Conservation (phyloP, 2,888 invertebrate species). For the Drosophila mimetica region DNA sequence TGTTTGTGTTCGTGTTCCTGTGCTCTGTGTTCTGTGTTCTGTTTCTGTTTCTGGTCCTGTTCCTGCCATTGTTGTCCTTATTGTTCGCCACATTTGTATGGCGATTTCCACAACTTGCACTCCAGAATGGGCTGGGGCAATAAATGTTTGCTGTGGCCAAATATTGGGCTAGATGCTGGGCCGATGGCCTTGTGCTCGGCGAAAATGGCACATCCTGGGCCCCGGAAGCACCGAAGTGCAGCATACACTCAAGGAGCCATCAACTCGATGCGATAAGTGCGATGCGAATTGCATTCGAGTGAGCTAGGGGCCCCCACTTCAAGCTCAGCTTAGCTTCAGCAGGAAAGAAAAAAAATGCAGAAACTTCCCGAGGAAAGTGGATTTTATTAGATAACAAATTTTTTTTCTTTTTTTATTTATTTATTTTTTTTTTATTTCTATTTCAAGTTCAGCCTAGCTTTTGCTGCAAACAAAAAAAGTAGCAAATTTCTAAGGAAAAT, state of each 20-base stretch:
- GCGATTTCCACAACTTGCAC: conserved; percentile 32
- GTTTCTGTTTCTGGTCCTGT: conserved; percentile 5
- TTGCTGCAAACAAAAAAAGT: no score
- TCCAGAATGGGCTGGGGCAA: conserved; percentile 13
- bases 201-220: conserved; percentile 12
- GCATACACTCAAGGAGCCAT: conserved; percentile 26
- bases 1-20: conserved; percentile 4
- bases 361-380: no score
- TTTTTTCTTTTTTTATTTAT: no score
- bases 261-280: conserved; percentile 1
- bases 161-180: conserved; percentile 27
- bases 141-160: conserved; percentile 43
- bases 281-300: conserved; percentile 7
- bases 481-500: no score
- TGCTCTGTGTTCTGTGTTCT: conserved; percentile 6
- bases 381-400: no score
- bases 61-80: conserved; percentile 28
- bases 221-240: conserved; percentile 24
- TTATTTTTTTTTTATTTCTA: no score
- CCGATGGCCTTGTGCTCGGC: conserved; percentile 19
- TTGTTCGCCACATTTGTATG: conserved; percentile 45
- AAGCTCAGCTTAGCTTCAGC: no score
- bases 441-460: no score
- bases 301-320: no score
- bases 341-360: no score